Evolutionary conservation across 1,140 invertebrate genomes (phyloP).

Genomic region (Neodiprion fabricii): DNA sequence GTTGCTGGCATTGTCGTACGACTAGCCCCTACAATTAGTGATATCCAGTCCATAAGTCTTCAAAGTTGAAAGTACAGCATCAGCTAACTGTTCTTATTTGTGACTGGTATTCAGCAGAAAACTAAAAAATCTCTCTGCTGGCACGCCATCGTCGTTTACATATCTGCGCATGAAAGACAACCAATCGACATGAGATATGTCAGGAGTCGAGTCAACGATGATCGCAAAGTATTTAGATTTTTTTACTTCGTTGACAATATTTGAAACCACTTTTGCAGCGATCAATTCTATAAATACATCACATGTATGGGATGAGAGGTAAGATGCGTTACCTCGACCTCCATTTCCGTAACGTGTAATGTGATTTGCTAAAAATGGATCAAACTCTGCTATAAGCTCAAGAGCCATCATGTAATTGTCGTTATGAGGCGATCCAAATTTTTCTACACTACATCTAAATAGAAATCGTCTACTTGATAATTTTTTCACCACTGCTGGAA

Average conservation of each 20-base stretch:
- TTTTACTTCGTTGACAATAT: slow-evolving; percentile 45
- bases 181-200: slow-evolving; percentile 49
- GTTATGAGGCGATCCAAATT: not conserved
- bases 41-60: too few species aligned
- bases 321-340: slow-evolving; percentile 41
- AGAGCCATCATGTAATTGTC: slow-evolving; percentile 29
- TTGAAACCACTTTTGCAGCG: slow-evolving; percentile 29
- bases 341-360: slow-evolving; percentile 42
- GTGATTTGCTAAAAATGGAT: slow-evolving; percentile 47
- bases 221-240: slow-evolving; percentile 50
- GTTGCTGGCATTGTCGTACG: too few species aligned
- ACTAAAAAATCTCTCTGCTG: slow-evolving; percentile 35
- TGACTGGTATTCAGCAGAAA: slow-evolving; percentile 37
- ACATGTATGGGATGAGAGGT: slow-evolving; percentile 46
- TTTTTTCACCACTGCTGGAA: not conserved
- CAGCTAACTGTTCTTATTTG: slow-evolving; percentile 31
- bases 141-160: slow-evolving; percentile 26
- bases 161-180: slow-evolving; percentile 42
- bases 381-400: slow-evolving; percentile 47
- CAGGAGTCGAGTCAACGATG: slow-evolving; percentile 51
- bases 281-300: slow-evolving; percentile 48
- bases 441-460: not conserved
- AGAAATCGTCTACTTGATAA: not conserved
- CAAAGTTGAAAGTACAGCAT: slow-evolving; percentile 12
- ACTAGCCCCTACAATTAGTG: too few species aligned